phyloP scores from a whole-genome alignment of 2,888 invertebrate genomes.

The Acanthacorydalis orientalis region DNA sequence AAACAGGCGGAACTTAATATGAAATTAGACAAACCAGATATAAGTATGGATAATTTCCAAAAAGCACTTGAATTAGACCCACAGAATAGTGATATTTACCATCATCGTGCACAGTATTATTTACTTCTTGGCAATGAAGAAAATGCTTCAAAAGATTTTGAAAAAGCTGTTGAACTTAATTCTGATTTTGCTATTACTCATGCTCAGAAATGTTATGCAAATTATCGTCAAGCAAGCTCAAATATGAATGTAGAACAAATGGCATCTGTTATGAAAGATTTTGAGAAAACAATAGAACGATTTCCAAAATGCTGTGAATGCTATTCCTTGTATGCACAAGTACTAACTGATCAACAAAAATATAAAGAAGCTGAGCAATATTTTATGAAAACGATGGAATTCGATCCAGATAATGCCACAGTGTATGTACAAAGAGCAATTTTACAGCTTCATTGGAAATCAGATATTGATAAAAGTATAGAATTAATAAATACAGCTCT shows the following conservation, averaged over 20 bases:
- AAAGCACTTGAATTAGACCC: constrained; percentile 60
- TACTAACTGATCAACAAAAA: constrained; percentile 68
- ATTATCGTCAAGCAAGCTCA: constrained; percentile 55
- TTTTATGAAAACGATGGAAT: constrained; percentile 62
- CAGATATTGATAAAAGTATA: constrained; percentile 63
- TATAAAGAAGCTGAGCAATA: constrained; percentile 68
- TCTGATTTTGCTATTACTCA: constrained; percentile 73
- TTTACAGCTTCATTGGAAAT: constrained; percentile 69
- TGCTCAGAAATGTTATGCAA: constrained; percentile 81
- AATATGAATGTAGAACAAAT: constrained; percentile 42
- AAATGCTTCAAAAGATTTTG: constrained; percentile 68
- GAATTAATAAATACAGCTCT: constrained; percentile 66
- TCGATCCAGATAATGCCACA: constrained; percentile 73
- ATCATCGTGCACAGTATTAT: constrained; percentile 81
- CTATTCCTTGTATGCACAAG: constrained; percentile 79
- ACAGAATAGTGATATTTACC: constrained; percentile 68
- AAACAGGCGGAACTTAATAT: constrained; percentile 75
- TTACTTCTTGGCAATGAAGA: constrained; percentile 65
- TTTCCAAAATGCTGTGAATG: constrained; percentile 78
- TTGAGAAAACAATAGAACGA: constrained; percentile 56
- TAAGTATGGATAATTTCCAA: constrained; percentile 64
- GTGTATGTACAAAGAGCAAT: constrained; percentile 76
- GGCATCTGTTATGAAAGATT: constrained; percentile 49
- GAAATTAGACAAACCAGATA: constrained; percentile 56
- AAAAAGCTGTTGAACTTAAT: constrained; percentile 63